phyloP scores from a whole-genome alignment of 35 echinoderm and acorn worm species.

The Heliocidaris tuberculata region DNA sequence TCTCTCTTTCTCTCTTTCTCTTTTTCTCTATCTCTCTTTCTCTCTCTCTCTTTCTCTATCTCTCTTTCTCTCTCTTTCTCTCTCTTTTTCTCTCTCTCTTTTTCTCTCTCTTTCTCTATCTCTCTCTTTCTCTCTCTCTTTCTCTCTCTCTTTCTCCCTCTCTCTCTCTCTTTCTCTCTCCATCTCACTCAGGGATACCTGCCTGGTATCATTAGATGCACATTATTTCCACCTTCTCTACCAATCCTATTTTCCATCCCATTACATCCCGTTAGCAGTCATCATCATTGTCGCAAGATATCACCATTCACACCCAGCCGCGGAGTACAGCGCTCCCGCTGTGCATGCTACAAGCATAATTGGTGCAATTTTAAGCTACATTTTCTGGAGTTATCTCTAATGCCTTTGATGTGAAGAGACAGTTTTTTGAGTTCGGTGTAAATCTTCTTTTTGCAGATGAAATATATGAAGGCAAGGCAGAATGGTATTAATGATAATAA shows the following conservation, averaged over 20 bases:
- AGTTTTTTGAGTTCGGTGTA: no score
- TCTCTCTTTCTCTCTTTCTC: no score
- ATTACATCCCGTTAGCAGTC: background rate
- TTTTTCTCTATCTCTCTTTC: no score
- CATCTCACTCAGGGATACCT: background rate
- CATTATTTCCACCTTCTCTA: conserved; percentile 21
- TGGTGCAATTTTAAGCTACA: no score
- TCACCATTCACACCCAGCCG: background rate
- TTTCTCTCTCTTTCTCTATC: background rate
- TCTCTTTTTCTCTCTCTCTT: no score
- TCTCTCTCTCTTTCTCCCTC: background rate
- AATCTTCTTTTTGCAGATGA: no score
- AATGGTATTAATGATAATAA: no score
- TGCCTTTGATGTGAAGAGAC: no score
- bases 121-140: background rate
- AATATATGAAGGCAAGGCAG: no score
- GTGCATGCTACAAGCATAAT: no score
- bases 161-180: background rate
- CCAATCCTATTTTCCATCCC: conserved; percentile 38
- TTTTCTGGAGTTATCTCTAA: no score
- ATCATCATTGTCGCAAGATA: background rate
- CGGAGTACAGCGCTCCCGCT: background rate
- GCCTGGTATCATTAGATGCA: conserved; percentile 1
- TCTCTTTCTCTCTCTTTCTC: background rate
- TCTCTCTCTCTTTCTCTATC: background rate